Evolutionary conservation across 1,140 invertebrate species (phyloP), one percentile per base, ranked within the genome.

Genomic region (Pseudobourletiella spinata): DNA sequence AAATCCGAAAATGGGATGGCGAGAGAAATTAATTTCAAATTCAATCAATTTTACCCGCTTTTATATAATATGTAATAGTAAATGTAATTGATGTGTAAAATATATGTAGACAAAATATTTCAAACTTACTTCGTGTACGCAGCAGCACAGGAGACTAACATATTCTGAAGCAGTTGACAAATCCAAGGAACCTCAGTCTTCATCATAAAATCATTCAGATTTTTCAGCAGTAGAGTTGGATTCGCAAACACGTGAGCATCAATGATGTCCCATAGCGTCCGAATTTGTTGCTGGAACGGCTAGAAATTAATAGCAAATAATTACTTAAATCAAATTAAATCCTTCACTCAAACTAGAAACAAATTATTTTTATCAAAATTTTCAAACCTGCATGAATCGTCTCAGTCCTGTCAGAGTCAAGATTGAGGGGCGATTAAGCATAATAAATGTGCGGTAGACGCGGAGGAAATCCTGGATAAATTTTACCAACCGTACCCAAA

Each of bases 361-460:
- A 50, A 30, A 32, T 25, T 57, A 24, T 43, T 28, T 22, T 15
- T 57, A 24, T 16, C n/a, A 14, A 16, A 29, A 24, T 29, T 57
- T 42, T 25, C 25, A 26, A 14, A 68, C 66, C 43, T 57, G n/a
- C 22, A 64, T 55, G 52, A 69, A 64, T 16, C 24, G 6, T 6
- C 28, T 63, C 0, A 69, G 32, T 18, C 46, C 20, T n/a, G 46
- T 64, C 18, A 69, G 59, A 16, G 64, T 59, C 3, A 11, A 3
- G n/a, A 69, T 56, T 3, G 44, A 35, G 2, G 22, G 2, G 20
- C 55, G 35, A 22, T 61, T 66, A 0, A 69, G 11, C 64, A 69
- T 66, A 16, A 69, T 22, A 30, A 61, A 42, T 6, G 62, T 69
- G 22, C 64, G 52, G 35, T 66, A 69, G 3, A 64, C 16, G 26